Base-by-base conservation (phyloP, 2,797 vertebrate species). In the Oreochromis mossambicus region DNA sequence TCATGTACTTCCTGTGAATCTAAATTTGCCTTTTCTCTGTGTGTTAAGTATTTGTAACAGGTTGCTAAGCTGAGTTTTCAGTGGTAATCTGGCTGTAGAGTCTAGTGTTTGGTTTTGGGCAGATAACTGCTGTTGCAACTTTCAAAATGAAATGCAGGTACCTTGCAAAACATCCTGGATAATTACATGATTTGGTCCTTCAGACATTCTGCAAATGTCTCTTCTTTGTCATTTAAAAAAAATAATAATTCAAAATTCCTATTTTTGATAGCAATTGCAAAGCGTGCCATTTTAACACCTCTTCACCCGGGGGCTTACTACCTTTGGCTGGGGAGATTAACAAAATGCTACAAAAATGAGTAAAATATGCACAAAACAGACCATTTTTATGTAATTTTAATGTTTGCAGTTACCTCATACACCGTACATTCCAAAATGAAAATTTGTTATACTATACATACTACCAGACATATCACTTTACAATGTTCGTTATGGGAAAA, bases 301-400 rank as follows among this genome's bases (percentile, higher is more conserved):
- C 92, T 96, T 96, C 96, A 94, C 93, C 97, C 56, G 91, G 86
- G 97, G 97, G 95, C 83, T 95, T 90, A 94, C 94, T 95, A 96
- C 97, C 95, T 90, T 96, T 75, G 94, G 93, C 86, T 91, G 90
- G 85, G 85, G 93, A 95, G 94, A 93, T 89, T 87, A 93, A 92
- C 82, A 91, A 93, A 94, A 95, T 92, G 91, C 92, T 88, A 94
- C 91, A 94, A 95, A 95, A 95, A 94, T 85, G 80, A 93, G 92
- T 92, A 94, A 96, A 96, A 95, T 96, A 96, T 97, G 96, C 96
- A 96, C 96, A 97, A 97, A 95, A 95, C 91, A 91, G 94, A 97
- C 95, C 96, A 97, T 98, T 98, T 98, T 98, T 98, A 98, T 97
- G 98, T 98, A 97, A 98, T 97, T 97, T 98, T 98, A 97, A 98